These are phyloP conservation scores for Dendrolimus pini DNA, from an alignment of 2,888 invertebrate species.

Conservation along the genomic window DNA sequence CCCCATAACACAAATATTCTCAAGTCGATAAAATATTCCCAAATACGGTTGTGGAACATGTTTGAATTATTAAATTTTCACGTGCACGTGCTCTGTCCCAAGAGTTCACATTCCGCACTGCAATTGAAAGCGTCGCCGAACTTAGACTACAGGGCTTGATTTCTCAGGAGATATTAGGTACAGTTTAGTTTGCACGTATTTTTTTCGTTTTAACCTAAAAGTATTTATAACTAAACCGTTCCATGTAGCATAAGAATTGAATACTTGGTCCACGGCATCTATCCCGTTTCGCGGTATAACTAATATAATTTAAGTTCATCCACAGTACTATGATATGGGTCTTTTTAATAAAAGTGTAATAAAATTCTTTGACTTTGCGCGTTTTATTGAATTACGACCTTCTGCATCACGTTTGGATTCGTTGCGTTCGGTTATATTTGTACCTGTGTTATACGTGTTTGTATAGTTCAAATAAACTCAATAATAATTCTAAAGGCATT, in stretches of 20 bases:
- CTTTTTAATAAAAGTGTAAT: neutral
- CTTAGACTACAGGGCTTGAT: neutral
- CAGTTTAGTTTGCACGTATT: constrained; percentile 5
- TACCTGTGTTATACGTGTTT: no score
- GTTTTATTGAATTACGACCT: no score
- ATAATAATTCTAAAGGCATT: no score
- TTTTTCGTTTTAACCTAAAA: no score
- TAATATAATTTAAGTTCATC: neutral
- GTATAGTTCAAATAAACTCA: no score
- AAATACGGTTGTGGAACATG: neutral
- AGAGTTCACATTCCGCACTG: constrained; percentile 1
- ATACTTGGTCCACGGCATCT: neutral
- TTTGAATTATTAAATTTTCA: neutral
- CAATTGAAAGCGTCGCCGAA: neutral
- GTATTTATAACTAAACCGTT: no score
- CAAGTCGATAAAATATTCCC: neutral
- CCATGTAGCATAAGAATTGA: neutral
- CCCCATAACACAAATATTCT: no score
- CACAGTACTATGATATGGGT: neutral
- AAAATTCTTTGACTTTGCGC: no score
- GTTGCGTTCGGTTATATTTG: no score
- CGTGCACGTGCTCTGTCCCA: neutral
- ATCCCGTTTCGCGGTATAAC: neutral
- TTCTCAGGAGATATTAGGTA: constrained; percentile 7
- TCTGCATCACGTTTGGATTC: no score